Conservation (phyloP, 2,797 vertebrate genomes). For the Lindbergichthys nudifrons region DNA sequence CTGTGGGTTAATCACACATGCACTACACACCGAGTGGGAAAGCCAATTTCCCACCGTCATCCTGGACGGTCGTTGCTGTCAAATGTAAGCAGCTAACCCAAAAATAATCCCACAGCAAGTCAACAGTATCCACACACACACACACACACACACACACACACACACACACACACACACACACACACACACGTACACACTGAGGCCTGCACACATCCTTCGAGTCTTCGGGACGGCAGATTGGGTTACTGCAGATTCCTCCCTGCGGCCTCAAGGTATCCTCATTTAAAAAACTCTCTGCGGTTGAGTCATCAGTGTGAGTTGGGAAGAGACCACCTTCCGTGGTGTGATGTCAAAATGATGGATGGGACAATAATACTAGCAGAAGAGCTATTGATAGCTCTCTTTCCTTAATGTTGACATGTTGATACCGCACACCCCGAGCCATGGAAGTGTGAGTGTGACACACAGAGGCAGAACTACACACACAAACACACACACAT, state of each 20-base stretch:
- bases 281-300: conserved; percentile 55
- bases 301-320: conserved; percentile 65
- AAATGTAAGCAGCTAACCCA: conserved; percentile 56
- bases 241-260: conserved; percentile 66
- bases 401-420: conserved; percentile 60
- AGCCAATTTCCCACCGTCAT: conserved; percentile 60
- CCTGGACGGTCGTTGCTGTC: conserved; percentile 56
- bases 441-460: conserved; percentile 30
- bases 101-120: conserved; percentile 64
- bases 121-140: conserved; percentile 24
- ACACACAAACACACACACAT: conserved; percentile 4
- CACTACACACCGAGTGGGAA: conserved; percentile 40
- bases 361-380: conserved; percentile 73
- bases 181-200: conserved; percentile 24
- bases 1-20: conserved; percentile 55
- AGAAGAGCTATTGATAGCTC: conserved; percentile 71
- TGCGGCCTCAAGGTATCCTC: conserved; percentile 66
- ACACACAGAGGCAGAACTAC: conserved; percentile 9
- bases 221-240: conserved; percentile 61
- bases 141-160: conserved; percentile 6
- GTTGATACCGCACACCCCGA: conserved; percentile 46
- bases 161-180: neutral
- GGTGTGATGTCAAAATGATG: conserved; percentile 70
- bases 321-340: conserved; percentile 69
- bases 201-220: conserved; percentile 51